Evolutionary conservation across 2,797 vertebrate species (phyloP).

Genomic region (Amblyraja radiata): DNA sequence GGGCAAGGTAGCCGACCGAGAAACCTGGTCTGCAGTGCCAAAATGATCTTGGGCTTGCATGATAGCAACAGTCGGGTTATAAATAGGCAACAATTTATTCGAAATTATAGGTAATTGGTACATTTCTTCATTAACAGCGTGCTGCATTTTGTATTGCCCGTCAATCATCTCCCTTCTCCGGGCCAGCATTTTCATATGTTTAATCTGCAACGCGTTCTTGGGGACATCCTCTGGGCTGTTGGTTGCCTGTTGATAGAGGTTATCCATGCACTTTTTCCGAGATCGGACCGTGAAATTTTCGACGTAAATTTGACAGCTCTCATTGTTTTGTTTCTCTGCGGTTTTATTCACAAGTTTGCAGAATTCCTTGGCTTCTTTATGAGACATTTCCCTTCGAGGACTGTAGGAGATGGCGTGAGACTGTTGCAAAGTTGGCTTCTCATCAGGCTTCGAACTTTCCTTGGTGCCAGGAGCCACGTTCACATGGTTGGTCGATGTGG

Average conservation of each 20-base stretch:
- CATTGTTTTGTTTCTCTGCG: conserved; percentile 61
- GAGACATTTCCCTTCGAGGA: conserved; percentile 59
- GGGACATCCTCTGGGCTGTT: neutral
- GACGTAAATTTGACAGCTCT: conserved; percentile 67
- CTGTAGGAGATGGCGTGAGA: conserved; percentile 53
- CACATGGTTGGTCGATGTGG: conserved; percentile 68
- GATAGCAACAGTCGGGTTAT: conserved; percentile 72
- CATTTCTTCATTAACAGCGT: conserved; percentile 58
- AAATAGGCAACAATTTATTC: conserved; percentile 78
- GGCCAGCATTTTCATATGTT: conserved; percentile 32
- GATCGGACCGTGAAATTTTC: conserved; percentile 59
- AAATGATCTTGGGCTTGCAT: conserved; percentile 70
- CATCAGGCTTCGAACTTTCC: conserved; percentile 58
- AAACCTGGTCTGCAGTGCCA: conserved; percentile 63
- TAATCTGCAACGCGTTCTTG: conserved; percentile 34
- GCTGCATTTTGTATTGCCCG: conserved; percentile 54
- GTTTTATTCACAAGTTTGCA: conserved; percentile 21
- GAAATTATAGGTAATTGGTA: conserved; percentile 61
- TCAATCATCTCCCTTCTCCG: conserved; percentile 51
- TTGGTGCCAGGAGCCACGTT: conserved; percentile 57
- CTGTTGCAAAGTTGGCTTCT: conserved; percentile 55
- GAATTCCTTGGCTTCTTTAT: conserved; percentile 45
- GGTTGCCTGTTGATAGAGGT: neutral
- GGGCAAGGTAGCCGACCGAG: conserved; percentile 73
- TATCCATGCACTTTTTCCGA: neutral